phyloP scores from a whole-genome alignment of 2,113 vertebrate genomes.

The Corapipo altera region DNA sequence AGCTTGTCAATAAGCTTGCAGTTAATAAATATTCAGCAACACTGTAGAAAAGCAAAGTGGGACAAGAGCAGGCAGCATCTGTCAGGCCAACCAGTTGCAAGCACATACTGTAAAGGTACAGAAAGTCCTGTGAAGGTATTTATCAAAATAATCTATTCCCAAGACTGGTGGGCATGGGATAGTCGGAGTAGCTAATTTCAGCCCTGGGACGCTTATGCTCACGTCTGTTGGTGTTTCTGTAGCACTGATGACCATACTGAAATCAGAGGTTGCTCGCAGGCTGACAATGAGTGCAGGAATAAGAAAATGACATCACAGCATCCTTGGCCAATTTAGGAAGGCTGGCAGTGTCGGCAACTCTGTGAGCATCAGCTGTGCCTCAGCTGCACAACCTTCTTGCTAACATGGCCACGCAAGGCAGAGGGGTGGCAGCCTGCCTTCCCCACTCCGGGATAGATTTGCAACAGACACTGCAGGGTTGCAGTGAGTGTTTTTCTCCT shows the following conservation, averaged over 20 bases:
- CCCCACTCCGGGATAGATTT: fast-evolving
- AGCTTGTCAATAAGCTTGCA: neutral
- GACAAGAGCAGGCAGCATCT: neutral
- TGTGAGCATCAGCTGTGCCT: neutral
- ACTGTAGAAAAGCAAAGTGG: neutral
- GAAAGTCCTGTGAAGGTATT: neutral
- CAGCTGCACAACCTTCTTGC: neutral
- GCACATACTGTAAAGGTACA: neutral
- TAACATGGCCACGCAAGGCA: neutral
- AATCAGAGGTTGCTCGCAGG: neutral
- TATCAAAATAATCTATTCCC: neutral
- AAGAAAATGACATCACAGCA: fast-evolving
- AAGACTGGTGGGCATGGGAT: fast-evolving
- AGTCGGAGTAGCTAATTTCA: neutral
- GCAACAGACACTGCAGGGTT: neutral
- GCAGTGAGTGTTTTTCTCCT: fast-evolving
- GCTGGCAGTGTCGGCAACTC: neutral
- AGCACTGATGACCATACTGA: neutral
- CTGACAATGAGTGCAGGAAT: fast-evolving
- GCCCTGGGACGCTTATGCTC: fast-evolving
- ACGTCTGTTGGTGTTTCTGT: fast-evolving
- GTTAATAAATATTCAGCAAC: neutral
- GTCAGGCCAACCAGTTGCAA: neutral
- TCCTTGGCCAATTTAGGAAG: neutral
- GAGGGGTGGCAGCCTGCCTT: neutral